phyloP scores from a whole-genome alignment of 2,888 invertebrate genomes.

The Hofmannophila pseudospretella region DNA sequence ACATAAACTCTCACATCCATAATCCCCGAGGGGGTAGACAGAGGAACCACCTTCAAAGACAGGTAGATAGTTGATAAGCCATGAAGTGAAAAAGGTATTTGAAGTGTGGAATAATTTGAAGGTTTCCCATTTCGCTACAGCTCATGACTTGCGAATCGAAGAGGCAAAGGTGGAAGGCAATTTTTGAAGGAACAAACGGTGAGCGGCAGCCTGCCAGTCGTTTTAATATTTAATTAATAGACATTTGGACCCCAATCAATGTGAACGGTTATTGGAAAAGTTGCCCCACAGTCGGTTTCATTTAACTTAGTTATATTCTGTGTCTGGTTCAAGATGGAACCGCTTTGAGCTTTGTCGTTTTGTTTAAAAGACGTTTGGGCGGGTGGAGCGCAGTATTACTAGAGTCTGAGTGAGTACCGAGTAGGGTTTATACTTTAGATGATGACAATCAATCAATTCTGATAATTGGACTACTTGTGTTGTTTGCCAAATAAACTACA shows the following conservation, averaged over 20 bases:
- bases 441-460: too few species aligned
- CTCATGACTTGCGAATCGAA: slow-evolving; percentile 16
- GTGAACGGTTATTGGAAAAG: slow-evolving; percentile 37
- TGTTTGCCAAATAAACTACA: too few species aligned
- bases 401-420: too few species aligned
- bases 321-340: neutral
- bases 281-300: slow-evolving; percentile 16
- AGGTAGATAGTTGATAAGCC: too few species aligned
- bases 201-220: slow-evolving; percentile 26
- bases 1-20: too few species aligned
- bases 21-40: too few species aligned
- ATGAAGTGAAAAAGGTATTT: too few species aligned
- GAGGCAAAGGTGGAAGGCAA: slow-evolving; percentile 18
- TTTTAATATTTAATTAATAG: slow-evolving; percentile 50
- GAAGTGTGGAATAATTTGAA: too few species aligned
- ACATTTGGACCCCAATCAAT: slow-evolving; percentile 41
- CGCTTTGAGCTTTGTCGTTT: neutral
- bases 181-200: slow-evolving; percentile 24
- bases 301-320: slow-evolving; percentile 18
- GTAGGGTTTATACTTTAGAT: too few species aligned
- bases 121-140: neutral
- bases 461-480: too few species aligned
- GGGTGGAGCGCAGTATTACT: too few species aligned
- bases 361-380: neutral
- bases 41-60: too few species aligned